Evolutionary conservation across 2,113 vertebrate genomes (phyloP).

Genomic region (Odocoileus hemionus): DNA sequence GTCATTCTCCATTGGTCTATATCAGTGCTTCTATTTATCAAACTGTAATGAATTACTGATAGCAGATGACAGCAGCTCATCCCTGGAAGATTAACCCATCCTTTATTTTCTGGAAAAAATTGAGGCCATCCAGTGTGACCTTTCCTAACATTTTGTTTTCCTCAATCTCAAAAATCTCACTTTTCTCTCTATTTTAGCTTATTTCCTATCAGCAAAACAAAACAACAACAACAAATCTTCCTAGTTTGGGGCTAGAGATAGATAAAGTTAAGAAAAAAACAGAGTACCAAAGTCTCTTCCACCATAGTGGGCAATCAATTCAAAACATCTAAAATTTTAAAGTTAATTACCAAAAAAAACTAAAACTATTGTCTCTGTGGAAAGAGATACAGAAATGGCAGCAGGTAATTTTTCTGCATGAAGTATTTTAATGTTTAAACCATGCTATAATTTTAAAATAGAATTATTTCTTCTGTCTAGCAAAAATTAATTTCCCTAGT

Average conservation of each 20-base stretch:
- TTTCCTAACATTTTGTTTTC: background rate
- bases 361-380: background rate
- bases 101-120: constrained; percentile 14
- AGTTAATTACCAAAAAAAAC: background rate
- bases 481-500: background rate
- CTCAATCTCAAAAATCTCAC: background rate
- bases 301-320: background rate
- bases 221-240: background rate
- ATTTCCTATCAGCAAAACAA: background rate
- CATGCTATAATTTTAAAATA: background rate
- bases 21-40: background rate
- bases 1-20: background rate
- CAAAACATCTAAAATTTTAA: background rate
- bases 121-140: background rate
- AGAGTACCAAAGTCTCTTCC: background rate
- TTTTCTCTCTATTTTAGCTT: background rate
- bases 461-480: background rate
- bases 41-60: background rate
- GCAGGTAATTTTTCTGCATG: background rate
- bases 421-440: background rate
- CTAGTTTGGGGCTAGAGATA: background rate
- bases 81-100: background rate
- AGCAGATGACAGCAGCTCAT: background rate
- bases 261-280: background rate
- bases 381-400: background rate